These are phyloP conservation scores for Caenorhabditis brenneri DNA, from an alignment of 1,140 invertebrate genomes.

Conservation along the genomic window DNA sequence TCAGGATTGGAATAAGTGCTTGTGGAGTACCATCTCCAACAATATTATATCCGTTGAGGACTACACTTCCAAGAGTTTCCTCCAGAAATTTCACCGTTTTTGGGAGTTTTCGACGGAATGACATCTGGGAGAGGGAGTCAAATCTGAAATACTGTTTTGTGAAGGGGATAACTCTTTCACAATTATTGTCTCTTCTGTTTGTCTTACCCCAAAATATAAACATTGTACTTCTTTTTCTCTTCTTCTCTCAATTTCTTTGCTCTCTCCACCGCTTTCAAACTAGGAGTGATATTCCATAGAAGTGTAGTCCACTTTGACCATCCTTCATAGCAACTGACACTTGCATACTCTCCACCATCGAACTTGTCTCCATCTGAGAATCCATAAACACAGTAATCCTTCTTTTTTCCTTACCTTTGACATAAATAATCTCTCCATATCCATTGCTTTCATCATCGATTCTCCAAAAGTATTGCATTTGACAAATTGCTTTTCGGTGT, in stretches of 20 bases:
- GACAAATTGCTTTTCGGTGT: conserved; percentile 20
- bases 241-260: background rate
- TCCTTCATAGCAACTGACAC: conserved; percentile 10
- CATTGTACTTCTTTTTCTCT: background rate
- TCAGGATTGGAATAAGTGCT: conserved; percentile 87
- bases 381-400: background rate
- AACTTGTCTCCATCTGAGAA: conserved; percentile 14
- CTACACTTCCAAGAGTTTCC: conserved; percentile 76
- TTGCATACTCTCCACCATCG: conserved; percentile 14
- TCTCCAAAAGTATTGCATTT: conserved; percentile 50
- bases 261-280: background rate
- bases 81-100: conserved; percentile 81
- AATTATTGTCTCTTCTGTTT: too few relatives aligned
- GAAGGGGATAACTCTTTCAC: too few relatives aligned
- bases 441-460: background rate
- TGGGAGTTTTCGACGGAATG: conserved; percentile 84
- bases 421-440: background rate
- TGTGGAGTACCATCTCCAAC: conserved; percentile 92
- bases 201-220: background rate
- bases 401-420: background rate
- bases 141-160: conserved; percentile 84
- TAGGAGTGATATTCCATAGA: background rate
- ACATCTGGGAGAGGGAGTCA: conserved; percentile 86
- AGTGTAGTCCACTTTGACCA: background rate
- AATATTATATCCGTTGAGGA: conserved; percentile 73